phyloP scores from a whole-genome alignment of 2,113 vertebrate species.

The Trogon melanurus region DNA sequence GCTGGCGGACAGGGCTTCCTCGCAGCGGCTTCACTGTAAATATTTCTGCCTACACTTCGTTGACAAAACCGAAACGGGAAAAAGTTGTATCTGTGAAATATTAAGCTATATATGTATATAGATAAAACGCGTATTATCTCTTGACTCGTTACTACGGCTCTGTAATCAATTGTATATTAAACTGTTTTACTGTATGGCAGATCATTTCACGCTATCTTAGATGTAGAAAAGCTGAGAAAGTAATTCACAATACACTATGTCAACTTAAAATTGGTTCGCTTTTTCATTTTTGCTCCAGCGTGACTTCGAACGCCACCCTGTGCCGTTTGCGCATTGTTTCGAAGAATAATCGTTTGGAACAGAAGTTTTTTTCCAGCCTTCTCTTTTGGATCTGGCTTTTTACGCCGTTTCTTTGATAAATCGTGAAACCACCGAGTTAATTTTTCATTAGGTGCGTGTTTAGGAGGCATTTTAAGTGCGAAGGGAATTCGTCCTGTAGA shows the following conservation, averaged over 20 bases:
- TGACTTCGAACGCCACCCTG: background rate
- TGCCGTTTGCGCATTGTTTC: background rate
- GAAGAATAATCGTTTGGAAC: background rate
- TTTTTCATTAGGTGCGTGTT: background rate
- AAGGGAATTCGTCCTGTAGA: background rate
- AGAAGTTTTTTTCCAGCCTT: background rate
- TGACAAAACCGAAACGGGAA: constrained; percentile 15
- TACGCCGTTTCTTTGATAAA: background rate
- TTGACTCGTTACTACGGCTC: constrained; percentile 5
- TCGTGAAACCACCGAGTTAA: background rate
- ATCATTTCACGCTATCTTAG: constrained; percentile 36
- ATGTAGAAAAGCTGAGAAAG: constrained; percentile 53
- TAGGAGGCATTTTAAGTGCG: background rate
- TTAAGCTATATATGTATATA: constrained; percentile 58
- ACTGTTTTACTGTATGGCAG: constrained; percentile 35
- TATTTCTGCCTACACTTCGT: constrained; percentile 17
- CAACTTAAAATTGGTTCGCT: constrained; percentile 46
- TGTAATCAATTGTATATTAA: constrained; percentile 62
- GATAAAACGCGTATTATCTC: constrained; percentile 22
- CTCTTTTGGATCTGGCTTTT: background rate
- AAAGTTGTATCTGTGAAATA: constrained; percentile 49
- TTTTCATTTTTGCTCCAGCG: constrained; percentile 47
- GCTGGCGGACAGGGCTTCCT: background rate
- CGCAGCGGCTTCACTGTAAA: constrained; percentile 35
- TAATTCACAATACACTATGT: constrained; percentile 68